Evolutionary conservation across 2,888 invertebrate genomes (phyloP).

Genomic region (Mesorhabditis belari): DNA sequence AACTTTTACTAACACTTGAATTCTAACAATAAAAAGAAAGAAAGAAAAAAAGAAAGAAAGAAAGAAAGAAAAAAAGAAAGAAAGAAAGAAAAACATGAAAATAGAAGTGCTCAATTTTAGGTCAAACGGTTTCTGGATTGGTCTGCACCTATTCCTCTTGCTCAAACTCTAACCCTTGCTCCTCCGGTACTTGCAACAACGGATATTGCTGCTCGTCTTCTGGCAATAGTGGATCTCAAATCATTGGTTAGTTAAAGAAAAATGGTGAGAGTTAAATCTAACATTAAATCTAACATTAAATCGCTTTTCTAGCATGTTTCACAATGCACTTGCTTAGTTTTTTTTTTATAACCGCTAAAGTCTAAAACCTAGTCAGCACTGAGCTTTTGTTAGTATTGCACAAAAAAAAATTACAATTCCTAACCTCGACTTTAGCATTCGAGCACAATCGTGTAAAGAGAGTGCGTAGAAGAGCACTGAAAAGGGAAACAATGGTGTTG

Average conservation of each 20-base stretch:
- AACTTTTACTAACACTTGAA: too few species aligned
- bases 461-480: background rate
- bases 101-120: slow-evolving; percentile 1
- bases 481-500: slow-evolving; percentile 10
- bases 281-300: background rate
- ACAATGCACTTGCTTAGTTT: background rate
- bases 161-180: slow-evolving; percentile 46
- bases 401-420: too few species aligned
- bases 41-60: background rate
- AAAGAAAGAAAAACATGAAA: too few species aligned
- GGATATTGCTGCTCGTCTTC: slow-evolving; percentile 48
- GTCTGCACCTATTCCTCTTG: slow-evolving; percentile 49
- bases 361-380: too few species aligned
- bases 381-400: too few species aligned
- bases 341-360: background rate
- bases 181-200: slow-evolving; percentile 49
- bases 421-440: background rate
- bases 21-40: background rate
- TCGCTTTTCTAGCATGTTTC: background rate
- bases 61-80: too few species aligned
- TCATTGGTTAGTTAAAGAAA: slow-evolving; percentile 24
- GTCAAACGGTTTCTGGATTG: slow-evolving; percentile 32
- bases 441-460: background rate
- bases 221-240: slow-evolving; percentile 11
- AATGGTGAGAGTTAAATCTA: background rate